Base-by-base conservation (phyloP, 2,113 vertebrate genomes). In the Phylloscopus trochilus region DNA sequence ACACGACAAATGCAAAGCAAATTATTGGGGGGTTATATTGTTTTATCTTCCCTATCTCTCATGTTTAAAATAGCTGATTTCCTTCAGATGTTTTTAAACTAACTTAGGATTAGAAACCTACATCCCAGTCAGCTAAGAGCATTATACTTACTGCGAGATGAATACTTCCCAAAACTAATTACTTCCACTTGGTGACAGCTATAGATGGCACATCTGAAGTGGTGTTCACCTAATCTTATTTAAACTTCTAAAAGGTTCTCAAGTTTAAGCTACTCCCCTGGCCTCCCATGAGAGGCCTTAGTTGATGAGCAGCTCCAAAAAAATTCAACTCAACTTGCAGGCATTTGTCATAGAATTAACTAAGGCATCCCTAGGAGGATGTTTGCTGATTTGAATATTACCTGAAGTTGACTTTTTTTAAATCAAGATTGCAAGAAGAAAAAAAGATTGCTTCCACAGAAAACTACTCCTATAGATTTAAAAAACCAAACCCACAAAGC, bases 61-160 rank as follows among this genome's bases (percentile, higher is more conserved):
- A 4, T 30, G 21, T 63, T 88, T 44, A 90, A 93, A 39, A 72
- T 39, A 76, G n/a, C 8, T 78, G 39, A 83, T 49, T 70, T 88
- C 43, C 53, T 93, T 78, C 73, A 74, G 75, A 90, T n/a, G 43
- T 82, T 53, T 69, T 92, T 58, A 93, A 94, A 92, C 49, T 80
- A 62, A 70, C 2, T 86, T 33, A 80, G 83, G 73, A 93, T 95
- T 90, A 88, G 76, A 94, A 92, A 94, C 52, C 23, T 74, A 59
- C 53, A 75, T 20, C 33, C 39, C 26, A 27, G 33, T 33, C 85
- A 92, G 67, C 74, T 91, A 88, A 92, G 55, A 87, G 43, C 51
- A 78, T 86, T 91, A 93, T 23, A 63, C 52, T 77, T 70, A n/a
- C 39, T 52, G 39, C 20, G 41, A 83, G 85, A 95, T 81, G 83